Evolutionary conservation across 2,888 invertebrate genomes (phyloP).

Genomic region (Rhaphigaster nebulosa): DNA sequence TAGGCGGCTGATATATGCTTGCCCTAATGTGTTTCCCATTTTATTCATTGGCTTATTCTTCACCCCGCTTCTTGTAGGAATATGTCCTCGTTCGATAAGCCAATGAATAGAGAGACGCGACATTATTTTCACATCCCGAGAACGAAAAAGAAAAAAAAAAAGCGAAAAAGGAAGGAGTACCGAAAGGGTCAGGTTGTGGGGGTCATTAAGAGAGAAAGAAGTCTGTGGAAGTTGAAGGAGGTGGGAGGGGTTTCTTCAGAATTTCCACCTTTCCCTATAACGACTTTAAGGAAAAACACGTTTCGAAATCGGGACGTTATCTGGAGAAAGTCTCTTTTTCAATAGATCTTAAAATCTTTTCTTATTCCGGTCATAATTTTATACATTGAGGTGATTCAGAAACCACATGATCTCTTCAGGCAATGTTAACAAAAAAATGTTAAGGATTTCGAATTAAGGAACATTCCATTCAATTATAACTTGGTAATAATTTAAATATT

Average conservation of each 20-base stretch:
- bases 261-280: conserved; percentile 42
- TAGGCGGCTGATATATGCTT: neutral
- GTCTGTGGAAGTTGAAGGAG: conserved; percentile 2
- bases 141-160: neutral
- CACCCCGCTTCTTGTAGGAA: neutral
- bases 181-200: conserved; percentile 26
- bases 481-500: too few species aligned
- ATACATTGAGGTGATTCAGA: neutral
- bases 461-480: too few species aligned
- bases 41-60: conserved; percentile 37
- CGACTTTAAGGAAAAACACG: conserved; percentile 27
- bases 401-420: neutral
- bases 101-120: neutral
- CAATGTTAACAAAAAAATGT: too few species aligned
- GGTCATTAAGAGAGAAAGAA: conserved; percentile 40
- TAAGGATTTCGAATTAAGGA: too few species aligned
- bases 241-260: neutral
- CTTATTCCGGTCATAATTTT: neutral
- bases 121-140: conserved; percentile 9
- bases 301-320: conserved; percentile 13
- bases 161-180: neutral
- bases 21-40: conserved; percentile 17
- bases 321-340: neutral
- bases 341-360: neutral
- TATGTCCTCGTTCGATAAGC: conserved; percentile 18